Evolutionary conservation across 2,888 invertebrate genomes (phyloP), one percentile per base, ranked within the genome.

Genomic region (Mamestra brassicae): DNA sequence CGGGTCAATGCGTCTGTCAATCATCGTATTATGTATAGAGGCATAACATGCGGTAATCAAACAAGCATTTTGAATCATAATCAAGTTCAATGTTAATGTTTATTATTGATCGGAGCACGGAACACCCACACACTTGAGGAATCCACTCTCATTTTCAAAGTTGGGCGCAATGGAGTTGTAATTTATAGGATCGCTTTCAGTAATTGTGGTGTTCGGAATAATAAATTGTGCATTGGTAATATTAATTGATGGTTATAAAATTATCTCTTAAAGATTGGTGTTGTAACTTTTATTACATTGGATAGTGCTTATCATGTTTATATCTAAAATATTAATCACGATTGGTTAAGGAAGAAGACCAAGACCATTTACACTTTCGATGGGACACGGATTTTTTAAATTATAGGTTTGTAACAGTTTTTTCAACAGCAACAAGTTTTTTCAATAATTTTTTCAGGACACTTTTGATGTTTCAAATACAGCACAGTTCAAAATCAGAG

Each of bases 91-190:
- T 84, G 65, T 71, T 75, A 78, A 66, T 71, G 64, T 73, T 60
- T 67, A 65, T 81, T 81, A 73, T 75, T 61, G 70, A 74, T 80
- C 71, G 68, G 75, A 84, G 85, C 81, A 78, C 81, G 83, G 82
- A 85, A 85, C 87, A 85, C 89, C 89, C 86, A 86, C 88, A 67
- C 81, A 68, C 78, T 64, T 64, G 71, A 68, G 78, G 80, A 80
- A 85, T 87, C 76, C 85, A 89, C 90, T 90, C 86, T 90, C 86
- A 81, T 71, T 90, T 89, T 89, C 87, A 74, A 81, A 64, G 42
- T 65, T 65, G 74, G 85, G 54, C 64, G 87, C 81, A 85, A 81
- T 81, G 75, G 45, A 80, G 66, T 61, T 77, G 65, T 83, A 76
- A 87, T 88, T 86, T 83, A 87, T 88, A 54, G 78, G 52, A 79